A percentile compares a stretch with the other conserved stretches of the same genome.
Evolutionary conservation across 2,797 vertebrate species (phyloP).

Genomic region (Scarus forsteni): DNA sequence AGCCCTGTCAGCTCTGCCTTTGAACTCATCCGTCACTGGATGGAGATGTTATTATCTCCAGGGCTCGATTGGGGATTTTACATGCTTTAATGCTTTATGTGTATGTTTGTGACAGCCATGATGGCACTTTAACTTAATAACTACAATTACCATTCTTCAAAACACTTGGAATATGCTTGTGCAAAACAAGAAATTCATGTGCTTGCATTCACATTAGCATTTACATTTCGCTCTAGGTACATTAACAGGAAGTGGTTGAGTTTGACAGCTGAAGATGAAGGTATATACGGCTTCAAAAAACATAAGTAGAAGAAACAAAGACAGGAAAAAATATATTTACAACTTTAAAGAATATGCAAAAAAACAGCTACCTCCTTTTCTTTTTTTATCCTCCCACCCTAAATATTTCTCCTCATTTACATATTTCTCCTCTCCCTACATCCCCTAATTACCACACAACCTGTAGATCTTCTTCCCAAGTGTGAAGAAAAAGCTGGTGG

Average conservation of each 20-base stretch:
- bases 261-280: constrained; percentile 5
- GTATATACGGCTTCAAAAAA: neutral
- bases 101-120: neutral
- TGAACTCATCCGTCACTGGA: constrained; percentile 41
- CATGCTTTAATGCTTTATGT: neutral
- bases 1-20: constrained; percentile 16
- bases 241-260: neutral
- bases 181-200: neutral
- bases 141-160: constrained; percentile 9
- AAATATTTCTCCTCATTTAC: constrained; percentile 38
- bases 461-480: constrained; percentile 67
- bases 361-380: constrained; percentile 44
- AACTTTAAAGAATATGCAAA: constrained; percentile 19
- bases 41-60: constrained; percentile 44
- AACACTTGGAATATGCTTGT: neutral
- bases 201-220: neutral
- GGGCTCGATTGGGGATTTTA: neutral
- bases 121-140: constrained; percentile 8
- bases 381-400: constrained; percentile 47
- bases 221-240: neutral
- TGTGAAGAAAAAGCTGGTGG: constrained; percentile 20
- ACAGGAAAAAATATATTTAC: neutral
- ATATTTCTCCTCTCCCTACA: constrained; percentile 34
- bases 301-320: neutral
- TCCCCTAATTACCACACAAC: constrained; percentile 77